These are phyloP conservation scores for Semotilus atromaculatus DNA, from an alignment of 2,797 vertebrate genomes.

Conservation along the genomic window DNA sequence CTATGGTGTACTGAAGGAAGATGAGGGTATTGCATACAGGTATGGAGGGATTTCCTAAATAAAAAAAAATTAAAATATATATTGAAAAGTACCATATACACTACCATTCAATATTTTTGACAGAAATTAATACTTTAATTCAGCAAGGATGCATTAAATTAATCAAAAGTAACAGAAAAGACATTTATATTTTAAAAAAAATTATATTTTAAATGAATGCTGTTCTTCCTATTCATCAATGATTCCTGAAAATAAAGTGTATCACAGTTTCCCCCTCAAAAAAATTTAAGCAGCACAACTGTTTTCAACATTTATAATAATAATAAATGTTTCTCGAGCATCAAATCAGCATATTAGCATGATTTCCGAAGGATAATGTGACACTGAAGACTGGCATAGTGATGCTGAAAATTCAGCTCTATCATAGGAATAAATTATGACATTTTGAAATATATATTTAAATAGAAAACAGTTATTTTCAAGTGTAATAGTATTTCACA, in stretches of 20 bases:
- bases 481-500: background rate
- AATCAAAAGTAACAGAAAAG: background rate
- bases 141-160: background rate
- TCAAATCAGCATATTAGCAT: background rate
- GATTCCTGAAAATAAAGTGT: background rate
- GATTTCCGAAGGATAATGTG: background rate
- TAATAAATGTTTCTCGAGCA: background rate
- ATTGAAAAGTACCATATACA: background rate
- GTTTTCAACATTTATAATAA: background rate
- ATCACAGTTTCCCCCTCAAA: background rate
- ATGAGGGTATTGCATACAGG: conserved; percentile 97
- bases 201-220: background rate
- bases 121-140: background rate
- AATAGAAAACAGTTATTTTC: background rate
- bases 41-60: conserved; percentile 59
- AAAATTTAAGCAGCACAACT: background rate
- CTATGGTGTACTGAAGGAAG: conserved; percentile 94
- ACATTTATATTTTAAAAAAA: background rate
- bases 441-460: background rate
- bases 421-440: no score
- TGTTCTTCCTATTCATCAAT: background rate
- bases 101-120: background rate
- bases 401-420: background rate
- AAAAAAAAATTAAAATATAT: background rate
- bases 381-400: background rate